Conservation (phyloP, 2,888 invertebrate genomes). For the Adelognathus sp. region DNA sequence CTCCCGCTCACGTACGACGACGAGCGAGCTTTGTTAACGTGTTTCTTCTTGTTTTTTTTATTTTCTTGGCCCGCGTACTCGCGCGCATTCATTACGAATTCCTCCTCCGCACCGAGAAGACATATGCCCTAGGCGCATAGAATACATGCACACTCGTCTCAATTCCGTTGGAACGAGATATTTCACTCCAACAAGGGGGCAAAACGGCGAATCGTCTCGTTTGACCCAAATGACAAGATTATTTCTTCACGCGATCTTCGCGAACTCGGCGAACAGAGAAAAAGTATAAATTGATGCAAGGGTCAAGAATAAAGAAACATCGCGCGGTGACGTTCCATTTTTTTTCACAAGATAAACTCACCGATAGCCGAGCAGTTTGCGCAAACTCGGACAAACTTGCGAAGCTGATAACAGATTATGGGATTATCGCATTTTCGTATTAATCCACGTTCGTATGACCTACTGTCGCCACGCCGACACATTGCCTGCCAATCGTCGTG, state of each 20-base stretch:
- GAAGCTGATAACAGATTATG: conserved; percentile 6
- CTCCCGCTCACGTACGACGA: conserved; percentile 1
- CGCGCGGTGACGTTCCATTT: background rate
- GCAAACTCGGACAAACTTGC: background rate
- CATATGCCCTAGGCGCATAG: background rate
- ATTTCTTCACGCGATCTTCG: background rate
- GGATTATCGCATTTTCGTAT: conserved; percentile 12
- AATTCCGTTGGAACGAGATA: conserved; percentile 3
- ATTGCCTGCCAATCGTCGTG: background rate
- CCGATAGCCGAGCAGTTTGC: conserved; percentile 12
- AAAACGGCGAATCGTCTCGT: background rate
- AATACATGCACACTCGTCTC: background rate
- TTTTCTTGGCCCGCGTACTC: conserved; percentile 8
- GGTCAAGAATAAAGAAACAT: background rate
- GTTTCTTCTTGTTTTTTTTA: conserved; percentile 10
- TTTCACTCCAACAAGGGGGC: background rate
- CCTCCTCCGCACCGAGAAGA: conserved; percentile 10
- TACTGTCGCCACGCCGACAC: conserved; percentile 22
- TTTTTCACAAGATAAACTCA: conserved; percentile 9
- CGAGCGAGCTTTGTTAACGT: background rate
- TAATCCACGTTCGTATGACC: conserved; percentile 45
- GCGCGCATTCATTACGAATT: conserved; percentile 27
- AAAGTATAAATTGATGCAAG: background rate
- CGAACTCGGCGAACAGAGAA: background rate
- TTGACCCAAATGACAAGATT: background rate